Evolutionary conservation across 2,888 invertebrate genomes (phyloP).

Genomic region (Trichopoda pennipes): DNA sequence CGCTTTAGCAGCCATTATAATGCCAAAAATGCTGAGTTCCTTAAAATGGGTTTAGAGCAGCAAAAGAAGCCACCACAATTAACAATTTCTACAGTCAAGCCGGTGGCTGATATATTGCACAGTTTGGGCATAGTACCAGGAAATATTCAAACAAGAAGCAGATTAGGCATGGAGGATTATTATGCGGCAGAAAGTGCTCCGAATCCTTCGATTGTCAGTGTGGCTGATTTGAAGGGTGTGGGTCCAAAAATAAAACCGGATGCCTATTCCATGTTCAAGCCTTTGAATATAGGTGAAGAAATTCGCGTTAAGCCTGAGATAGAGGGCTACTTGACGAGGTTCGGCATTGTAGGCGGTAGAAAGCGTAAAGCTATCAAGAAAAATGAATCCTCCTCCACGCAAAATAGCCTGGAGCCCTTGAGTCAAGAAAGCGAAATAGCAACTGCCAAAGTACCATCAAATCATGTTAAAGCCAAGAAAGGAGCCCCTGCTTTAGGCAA

Average conservation of each 20-base stretch:
- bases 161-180: conserved; percentile 74
- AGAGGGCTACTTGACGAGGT: conserved; percentile 79
- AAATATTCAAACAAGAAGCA: conserved; percentile 78
- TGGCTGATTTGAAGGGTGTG: conserved; percentile 75
- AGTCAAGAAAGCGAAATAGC: conserved; percentile 76
- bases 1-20: conserved; percentile 81
- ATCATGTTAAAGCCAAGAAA: conserved; percentile 50
- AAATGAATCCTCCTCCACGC: conserved; percentile 71
- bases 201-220: conserved; percentile 72
- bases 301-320: conserved; percentile 78
- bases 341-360: conserved; percentile 80
- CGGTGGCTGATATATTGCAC: conserved; percentile 76
- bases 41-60: conserved; percentile 71
- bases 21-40: conserved; percentile 77
- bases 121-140: conserved; percentile 78
- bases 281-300: conserved; percentile 78
- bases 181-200: conserved; percentile 76
- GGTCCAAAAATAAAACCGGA: conserved; percentile 76
- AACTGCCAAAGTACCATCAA: conserved; percentile 73
- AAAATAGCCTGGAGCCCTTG: conserved; percentile 71
- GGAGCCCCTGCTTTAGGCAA: conserved; percentile 64
- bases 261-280: conserved; percentile 80
- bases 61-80: conserved; percentile 66
- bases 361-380: conserved; percentile 74
- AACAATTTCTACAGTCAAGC: conserved; percentile 72